These are phyloP conservation scores for Crocodylus rhombifer DNA, from an alignment of 2,797 vertebrate species.

Conservation along the genomic window DNA sequence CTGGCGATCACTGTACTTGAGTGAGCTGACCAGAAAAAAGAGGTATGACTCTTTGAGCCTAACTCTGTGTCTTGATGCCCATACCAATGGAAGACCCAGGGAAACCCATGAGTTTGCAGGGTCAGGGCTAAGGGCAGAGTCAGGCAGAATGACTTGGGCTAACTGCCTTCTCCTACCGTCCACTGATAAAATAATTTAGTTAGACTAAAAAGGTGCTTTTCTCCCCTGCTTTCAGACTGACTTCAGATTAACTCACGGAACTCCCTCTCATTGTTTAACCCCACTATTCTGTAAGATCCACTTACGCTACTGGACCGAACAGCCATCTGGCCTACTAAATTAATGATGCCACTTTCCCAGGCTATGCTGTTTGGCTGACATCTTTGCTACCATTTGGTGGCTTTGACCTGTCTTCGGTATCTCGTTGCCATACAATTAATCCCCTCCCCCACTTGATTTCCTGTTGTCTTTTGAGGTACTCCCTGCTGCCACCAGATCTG, in stretches of 20 bases:
- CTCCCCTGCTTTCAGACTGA: too few relatives aligned
- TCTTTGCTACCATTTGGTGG: not conserved
- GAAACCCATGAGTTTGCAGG: too few relatives aligned
- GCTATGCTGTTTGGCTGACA: not conserved
- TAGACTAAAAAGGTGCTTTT: too few relatives aligned
- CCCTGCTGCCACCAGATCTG: not conserved
- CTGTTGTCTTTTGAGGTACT: not conserved
- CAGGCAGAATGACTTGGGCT: too few relatives aligned
- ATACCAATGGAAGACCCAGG: not conserved
- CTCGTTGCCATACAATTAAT: not conserved
- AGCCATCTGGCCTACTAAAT: not conserved
- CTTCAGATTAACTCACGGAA: too few relatives aligned
- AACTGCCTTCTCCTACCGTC: too few relatives aligned
- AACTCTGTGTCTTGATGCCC: not conserved
- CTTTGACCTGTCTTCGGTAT: not conserved
- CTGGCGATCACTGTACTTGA: not conserved
- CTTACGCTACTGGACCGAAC: not conserved
- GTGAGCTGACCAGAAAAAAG: conserved; percentile 20
- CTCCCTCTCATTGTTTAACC: too few relatives aligned
- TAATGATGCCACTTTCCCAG: not conserved
- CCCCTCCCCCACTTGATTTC: not conserved
- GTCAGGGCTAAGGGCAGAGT: too few relatives aligned
- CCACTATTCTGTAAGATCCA: not conserved
- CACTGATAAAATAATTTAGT: too few relatives aligned
- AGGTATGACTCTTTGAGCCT: not conserved